A percentile compares a stretch with the other conserved stretches of the same genome.
Evolutionary conservation across 2,797 vertebrate genomes (phyloP).

Genomic region (Gobionotothen gibberifrons): DNA sequence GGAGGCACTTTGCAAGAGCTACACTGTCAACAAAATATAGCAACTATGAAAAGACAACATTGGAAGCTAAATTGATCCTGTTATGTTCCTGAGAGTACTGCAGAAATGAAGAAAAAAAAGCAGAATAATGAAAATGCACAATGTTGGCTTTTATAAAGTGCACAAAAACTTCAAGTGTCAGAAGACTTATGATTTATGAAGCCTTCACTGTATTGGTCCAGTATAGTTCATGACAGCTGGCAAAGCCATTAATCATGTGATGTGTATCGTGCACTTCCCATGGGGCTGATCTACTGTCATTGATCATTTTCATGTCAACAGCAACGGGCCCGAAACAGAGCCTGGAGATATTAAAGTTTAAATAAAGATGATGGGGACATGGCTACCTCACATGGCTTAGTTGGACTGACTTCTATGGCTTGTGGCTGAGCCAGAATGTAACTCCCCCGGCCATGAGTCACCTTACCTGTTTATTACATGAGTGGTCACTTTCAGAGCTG

Average conservation of each 20-base stretch:
- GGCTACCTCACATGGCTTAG: constrained; percentile 44
- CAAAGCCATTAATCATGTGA: constrained; percentile 81
- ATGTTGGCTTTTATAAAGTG: constrained; percentile 62
- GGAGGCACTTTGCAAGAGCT: constrained; percentile 46
- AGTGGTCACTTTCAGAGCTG: constrained; percentile 61
- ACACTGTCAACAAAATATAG: constrained; percentile 43
- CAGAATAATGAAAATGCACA: constrained; percentile 31
- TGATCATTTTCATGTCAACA: constrained; percentile 80
- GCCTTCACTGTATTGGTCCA: constrained; percentile 76
- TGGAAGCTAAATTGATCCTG: constrained; percentile 28
- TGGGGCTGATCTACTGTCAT: constrained; percentile 77
- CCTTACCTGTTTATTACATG: constrained; percentile 51
- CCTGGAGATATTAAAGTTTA: constrained; percentile 72
- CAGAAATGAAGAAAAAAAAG: constrained; percentile 11
- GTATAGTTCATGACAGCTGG: constrained; percentile 80
- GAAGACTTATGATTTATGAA: constrained; percentile 81
- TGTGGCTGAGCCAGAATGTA: background rate
- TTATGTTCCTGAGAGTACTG: constrained; percentile 13
- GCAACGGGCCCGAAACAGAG: constrained; percentile 51
- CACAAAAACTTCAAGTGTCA: constrained; percentile 71
- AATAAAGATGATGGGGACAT: constrained; percentile 69
- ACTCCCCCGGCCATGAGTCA: constrained; percentile 25
- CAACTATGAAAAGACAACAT: constrained; percentile 35
- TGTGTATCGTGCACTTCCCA: constrained; percentile 77
- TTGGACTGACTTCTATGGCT: constrained; percentile 36